A percentile compares a stretch with the other conserved stretches of the same genome.
Conservation (phyloP, 2,888 invertebrate species). For the Drosophila quinaria region DNA sequence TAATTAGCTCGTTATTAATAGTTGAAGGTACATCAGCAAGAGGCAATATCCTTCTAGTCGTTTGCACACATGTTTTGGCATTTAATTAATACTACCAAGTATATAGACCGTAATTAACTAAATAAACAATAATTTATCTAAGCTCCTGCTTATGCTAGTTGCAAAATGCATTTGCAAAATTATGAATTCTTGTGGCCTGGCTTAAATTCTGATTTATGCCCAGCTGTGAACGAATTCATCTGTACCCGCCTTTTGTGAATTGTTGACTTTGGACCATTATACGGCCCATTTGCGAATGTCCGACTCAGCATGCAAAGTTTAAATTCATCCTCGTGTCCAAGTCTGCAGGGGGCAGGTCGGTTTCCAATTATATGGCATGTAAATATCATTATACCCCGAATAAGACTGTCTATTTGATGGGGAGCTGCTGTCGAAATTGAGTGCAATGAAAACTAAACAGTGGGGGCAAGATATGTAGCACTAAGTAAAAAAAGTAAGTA, state of each 20-base stretch:
- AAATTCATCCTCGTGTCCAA: constrained; percentile 19
- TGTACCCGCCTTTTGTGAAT: neutral
- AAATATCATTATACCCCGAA: constrained; percentile 49
- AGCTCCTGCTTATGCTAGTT: constrained; percentile 6
- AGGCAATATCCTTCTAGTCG: no score
- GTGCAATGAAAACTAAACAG: neutral
- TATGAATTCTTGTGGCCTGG: constrained; percentile 45
- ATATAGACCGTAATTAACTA: constrained; percentile 19
- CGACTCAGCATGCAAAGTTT: constrained; percentile 26
- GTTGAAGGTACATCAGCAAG: no score
- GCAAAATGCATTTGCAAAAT: constrained; percentile 44
- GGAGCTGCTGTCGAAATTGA: constrained; percentile 17
- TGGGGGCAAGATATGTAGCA: neutral
- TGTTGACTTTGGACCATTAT: constrained; percentile 13
- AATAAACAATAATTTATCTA: constrained; percentile 41
- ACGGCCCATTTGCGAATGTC: constrained; percentile 34
- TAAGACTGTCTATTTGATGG: constrained; percentile 47
- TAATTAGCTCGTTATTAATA: no score
- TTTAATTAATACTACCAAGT: neutral
- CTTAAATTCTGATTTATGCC: constrained; percentile 59
- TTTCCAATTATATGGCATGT: constrained; percentile 51
- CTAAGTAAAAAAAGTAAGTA: no score
- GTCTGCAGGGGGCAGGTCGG: neutral
- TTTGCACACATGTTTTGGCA: neutral
- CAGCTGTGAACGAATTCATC: constrained; percentile 35